Evolutionary conservation across 2,888 invertebrate species (phyloP).

Genomic region (Cremastinae sp.): DNA sequence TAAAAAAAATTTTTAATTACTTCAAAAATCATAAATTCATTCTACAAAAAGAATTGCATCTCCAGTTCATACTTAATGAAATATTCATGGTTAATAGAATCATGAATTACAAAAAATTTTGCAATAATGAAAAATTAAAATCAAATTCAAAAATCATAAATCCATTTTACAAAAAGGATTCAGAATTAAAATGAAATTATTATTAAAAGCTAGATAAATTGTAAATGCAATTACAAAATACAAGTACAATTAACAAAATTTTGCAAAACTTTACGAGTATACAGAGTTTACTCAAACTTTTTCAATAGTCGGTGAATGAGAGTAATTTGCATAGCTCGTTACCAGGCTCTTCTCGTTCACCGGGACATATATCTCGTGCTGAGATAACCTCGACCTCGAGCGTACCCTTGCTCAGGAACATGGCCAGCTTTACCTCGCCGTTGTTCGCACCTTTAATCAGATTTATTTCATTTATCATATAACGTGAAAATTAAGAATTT

Average conservation of each 20-base stretch:
- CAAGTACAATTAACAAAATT: neutral
- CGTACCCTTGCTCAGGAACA: slow-evolving; percentile 94
- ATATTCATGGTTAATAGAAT: too few relatives aligned
- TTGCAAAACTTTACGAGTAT: neutral
- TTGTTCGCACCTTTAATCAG: slow-evolving; percentile 82
- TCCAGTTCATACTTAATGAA: too few relatives aligned
- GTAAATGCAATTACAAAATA: too few relatives aligned
- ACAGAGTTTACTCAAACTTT: slow-evolving; percentile 36
- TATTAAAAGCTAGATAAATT: too few relatives aligned
- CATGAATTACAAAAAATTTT: too few relatives aligned
- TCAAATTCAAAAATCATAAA: too few relatives aligned
- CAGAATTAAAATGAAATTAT: too few relatives aligned
- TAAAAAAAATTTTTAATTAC: too few relatives aligned
- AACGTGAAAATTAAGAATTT: neutral
- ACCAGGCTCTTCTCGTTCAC: slow-evolving; percentile 87
- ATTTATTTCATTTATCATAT: neutral
- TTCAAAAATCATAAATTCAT: too few relatives aligned
- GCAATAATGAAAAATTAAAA: too few relatives aligned
- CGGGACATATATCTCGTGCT: slow-evolving; percentile 86
- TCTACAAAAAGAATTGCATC: too few relatives aligned
- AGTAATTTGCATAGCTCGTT: slow-evolving; percentile 61
- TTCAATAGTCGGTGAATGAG: slow-evolving; percentile 48
- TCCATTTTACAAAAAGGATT: too few relatives aligned
- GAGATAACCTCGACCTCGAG: slow-evolving; percentile 93
- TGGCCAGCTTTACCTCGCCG: slow-evolving; percentile 92